Base-by-base conservation (phyloP, 2,797 vertebrate species). In the Chaunax sp. region DNA sequence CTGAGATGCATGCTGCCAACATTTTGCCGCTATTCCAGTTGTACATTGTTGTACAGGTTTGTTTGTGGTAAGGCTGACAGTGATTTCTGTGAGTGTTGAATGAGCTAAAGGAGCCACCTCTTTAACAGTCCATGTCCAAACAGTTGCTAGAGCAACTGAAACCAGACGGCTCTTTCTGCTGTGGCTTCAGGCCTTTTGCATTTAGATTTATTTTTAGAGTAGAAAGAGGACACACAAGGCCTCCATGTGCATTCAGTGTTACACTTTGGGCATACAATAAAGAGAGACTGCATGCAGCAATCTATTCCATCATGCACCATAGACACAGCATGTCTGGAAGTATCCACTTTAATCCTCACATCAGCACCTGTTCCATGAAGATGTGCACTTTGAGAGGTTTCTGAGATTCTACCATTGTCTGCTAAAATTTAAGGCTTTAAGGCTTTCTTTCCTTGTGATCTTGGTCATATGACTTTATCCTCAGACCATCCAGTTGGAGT, bases 71-170 rank as follows among this genome's bases (percentile, higher is more conserved):
- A 62, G 46, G 49, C 66, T 70, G 60, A 78, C 73, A 76, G 74
- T 69, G 71, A 72, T 75, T 77, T 82, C 79, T 74, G 61, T n/a
- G 57, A 75, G 69, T 52, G 61, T 43, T 73, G 78, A 85, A 84
- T 84, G 83, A 81, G 75, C 61, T 50, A 67, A 79, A 74, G 41
- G 52, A 80, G 66, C 58, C 65, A 57, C 81, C 71, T 71, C 77
- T 60, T 64, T 50, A 35, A 54, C 64, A 67, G 65, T 80, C 64
- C 66, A 78, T 81, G 83, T 86, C 77, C 64, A 67, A 77, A 78
- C 74, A 76, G 84, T 90, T 88, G 86, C 86, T 83, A 81, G 82
- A 90, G 87, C 85, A 88, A 90, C 87, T 70, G 72, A 70, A 83
- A 78, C 79, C 83, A 90, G 84, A 86, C 81, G 49, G 41, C 52